Base-by-base conservation (phyloP, 2,888 invertebrate species). In the Lissonota sp. region DNA sequence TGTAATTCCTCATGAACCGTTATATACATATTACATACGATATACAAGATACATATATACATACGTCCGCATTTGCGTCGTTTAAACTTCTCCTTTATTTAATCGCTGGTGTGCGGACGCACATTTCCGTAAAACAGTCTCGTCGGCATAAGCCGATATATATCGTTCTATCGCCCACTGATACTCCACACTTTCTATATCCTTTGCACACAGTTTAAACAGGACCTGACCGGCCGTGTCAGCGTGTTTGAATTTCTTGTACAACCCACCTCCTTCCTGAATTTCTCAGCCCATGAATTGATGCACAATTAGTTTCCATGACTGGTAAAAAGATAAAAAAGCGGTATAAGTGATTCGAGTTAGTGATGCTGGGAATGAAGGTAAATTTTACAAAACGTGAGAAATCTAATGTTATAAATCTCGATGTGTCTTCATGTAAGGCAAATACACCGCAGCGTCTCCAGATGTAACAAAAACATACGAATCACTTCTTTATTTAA, bases 51-150 rank as follows among this genome's bases (percentile, higher is more conserved):
- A 58, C 53, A 67, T 44, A 64, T 58, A 70, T 77, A 72, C 62
- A 70, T 77, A 72, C 62, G 58, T 60, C 40, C 16, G 51, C 51
- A 73, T 80, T 69, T 57, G n/a, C 55, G 42, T 66, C 42, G 69
- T 74, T 81, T 74, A 49, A 70, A 57, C 66, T 70, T 71, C 53
- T 60, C 70, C 64, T 80, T 77, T 73, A 77, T 73, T 69, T 62
- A 73, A 77, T 77, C 73, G 46, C 60, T 37, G 67, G 37, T 69
- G 39, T 58, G 72, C 71, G 10, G 14, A 46, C 39, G 6, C n/a
- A 66, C 12, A 4, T 57, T 63, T 14, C 44, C 40, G 12, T 26
- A 26, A 7, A 10, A 16, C 51, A 12, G 26, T 4, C 8, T 39
- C 57, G 57, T 62, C 16, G 57, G 62, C 55, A 60, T 5, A 16